A percentile compares a stretch with the other conserved stretches of the same genome.
These are phyloP conservation scores for Euglossa dilemma DNA, from an alignment of 1,140 invertebrate species.

Conservation along the genomic window DNA sequence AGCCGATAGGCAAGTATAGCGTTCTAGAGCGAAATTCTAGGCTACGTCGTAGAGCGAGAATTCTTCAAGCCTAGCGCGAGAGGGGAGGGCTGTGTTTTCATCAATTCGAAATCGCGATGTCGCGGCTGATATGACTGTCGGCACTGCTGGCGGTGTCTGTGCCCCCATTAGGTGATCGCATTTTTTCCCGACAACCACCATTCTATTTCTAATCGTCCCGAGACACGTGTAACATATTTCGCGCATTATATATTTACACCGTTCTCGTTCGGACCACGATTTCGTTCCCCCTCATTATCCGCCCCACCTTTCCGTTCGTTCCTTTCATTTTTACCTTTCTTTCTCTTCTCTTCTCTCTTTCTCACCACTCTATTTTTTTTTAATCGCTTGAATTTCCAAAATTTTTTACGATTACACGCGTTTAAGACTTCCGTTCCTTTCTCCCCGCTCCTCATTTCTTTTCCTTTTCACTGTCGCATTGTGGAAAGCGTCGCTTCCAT, in stretches of 20 bases:
- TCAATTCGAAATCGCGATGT: constrained; percentile 47
- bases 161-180: constrained; percentile 20
- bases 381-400: not conserved
- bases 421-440: constrained; percentile 9
- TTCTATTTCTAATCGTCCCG: not conserved
- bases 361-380: not conserved
- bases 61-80: constrained; percentile 39
- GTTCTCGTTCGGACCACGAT: not conserved
- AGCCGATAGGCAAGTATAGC: constrained; percentile 45
- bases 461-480: not conserved
- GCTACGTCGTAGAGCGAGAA: constrained; percentile 44
- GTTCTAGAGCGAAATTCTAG: constrained; percentile 47
- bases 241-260: not conserved
- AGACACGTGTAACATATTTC: not conserved
- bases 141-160: constrained; percentile 75
- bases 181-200: not conserved
- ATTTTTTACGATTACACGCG: constrained; percentile 39
- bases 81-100: constrained; percentile 62
- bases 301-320: not conserved
- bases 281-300: too few species aligned
- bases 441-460: too few species aligned
- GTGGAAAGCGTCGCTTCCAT: not conserved
- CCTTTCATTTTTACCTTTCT: not conserved
- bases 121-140: constrained; percentile 52
- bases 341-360: not conserved